Base-by-base conservation (phyloP, 1,140 invertebrate genomes). In the Lordiphosa clarofinis region DNA sequence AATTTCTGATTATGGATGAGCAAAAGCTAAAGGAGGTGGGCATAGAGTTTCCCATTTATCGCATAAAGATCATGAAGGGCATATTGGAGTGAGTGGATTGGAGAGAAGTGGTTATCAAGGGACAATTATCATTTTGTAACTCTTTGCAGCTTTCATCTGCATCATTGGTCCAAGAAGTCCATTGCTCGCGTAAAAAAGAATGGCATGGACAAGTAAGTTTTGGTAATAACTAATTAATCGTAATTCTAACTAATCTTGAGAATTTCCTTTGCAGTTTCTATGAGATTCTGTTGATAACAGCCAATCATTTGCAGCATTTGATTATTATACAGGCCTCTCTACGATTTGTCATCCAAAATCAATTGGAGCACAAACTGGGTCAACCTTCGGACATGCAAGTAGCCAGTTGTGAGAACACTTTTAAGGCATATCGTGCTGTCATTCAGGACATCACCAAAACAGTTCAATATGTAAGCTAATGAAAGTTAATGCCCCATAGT, bases 1-100 rank as follows among this genome's bases (percentile, higher is more conserved):
- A 90, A 49, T 90, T 91, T 46, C 61, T 91, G 9, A 70, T 72
- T 0, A 86, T 90, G 56, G 76, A 75, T 49, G 88, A 90, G n/a
- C 42, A 87, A 2, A 66, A 82, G 13, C 56, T 91, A 4, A 56
- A 71, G 31, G 48, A 84, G 11, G 53, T 90, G 13, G 89, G 88
- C 21, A 62, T 91, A 6, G 43, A 68, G 54, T 87, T 88, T 62
- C 89, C 89, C 2, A 89, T 87, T 67, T 88, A 89, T 61, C 65
- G 89, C 13, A 86, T 87, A 24, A 88, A 89, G 56, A 90, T 91
- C 40, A 44, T 89, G 49, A 79, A 86, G 21, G 90, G 88, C 6
- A 70, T 91, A 38, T 68, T 89, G 19, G 87, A 81, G 64, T 91
- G 15, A 84, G 87, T 82, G 21, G 21, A 0, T 3, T 4, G 21